Base-by-base conservation (phyloP, 2,113 vertebrate genomes). In the Aythya baeri region DNA sequence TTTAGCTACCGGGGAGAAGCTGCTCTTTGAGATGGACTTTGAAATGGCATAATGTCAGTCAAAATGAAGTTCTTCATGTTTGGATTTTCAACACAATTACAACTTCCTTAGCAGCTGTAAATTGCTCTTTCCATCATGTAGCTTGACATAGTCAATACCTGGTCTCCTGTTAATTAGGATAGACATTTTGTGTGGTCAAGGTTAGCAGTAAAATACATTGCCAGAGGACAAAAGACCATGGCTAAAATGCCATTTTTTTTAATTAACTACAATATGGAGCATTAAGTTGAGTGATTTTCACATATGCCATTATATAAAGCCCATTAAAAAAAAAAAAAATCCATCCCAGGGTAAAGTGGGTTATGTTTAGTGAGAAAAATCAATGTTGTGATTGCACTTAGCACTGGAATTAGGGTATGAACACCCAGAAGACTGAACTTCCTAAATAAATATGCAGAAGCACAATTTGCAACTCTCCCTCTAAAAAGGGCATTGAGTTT, bases 311-410 rank as follows among this genome's bases (percentile, higher is more conserved):
- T 91, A 94, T 38, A 89, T 91, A 96, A 96, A 83, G 27, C 46
- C 84, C 73, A 72, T 93, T 91, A 70, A 76, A 66, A 59, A 32
- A 54, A 32, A 54, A 43, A 31, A 38, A 62, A 52, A 76, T 77
- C 85, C 79, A 88, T 87, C 77, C 65, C n/a, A 34, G 91, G 76
- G 59, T 91, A 96, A 97, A 97, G 91, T 91, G 94, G 96, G 96
- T 93, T 96, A 96, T 83, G 88, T 95, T 94, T 94, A 95, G 91
- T 78, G 82, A 97, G 83, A 88, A 96, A 97, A 97, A 97, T 96
- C 97, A 92, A 97, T 96, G 95, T 80, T 86, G 79, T 79, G 93
- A 93, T 96, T 95, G 94, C 91, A 97, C 95, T 96, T 94, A 96
- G 92, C 91, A 46, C 87, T 85, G 71, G 74, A 95, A 95, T 94